These are phyloP conservation scores for Epinephelus coioides DNA, from an alignment of 2,797 vertebrate genomes.

Conservation along the genomic window DNA sequence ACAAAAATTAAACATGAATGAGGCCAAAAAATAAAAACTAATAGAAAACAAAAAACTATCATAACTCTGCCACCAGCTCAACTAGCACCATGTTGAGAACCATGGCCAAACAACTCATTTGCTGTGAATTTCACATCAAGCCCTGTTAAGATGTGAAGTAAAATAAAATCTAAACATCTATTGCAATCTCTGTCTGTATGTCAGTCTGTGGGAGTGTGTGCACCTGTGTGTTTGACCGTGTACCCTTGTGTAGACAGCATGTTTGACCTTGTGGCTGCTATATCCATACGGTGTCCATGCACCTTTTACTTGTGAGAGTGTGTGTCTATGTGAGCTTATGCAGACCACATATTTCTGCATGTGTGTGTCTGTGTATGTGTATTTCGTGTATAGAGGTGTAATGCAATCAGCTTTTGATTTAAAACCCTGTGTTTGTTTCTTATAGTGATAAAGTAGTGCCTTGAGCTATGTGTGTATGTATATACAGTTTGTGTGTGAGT, in stretches of 20 bases:
- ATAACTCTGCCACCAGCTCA: no score
- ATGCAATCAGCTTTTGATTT: slow-evolving; percentile 76
- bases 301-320: slow-evolving; percentile 6
- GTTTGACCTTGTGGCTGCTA: slow-evolving; percentile 28
- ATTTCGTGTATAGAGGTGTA: slow-evolving; percentile 39
- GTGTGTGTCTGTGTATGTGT: slow-evolving; percentile 13
- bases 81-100: no score
- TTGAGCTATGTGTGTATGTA: slow-evolving; percentile 65
- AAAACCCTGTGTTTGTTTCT: slow-evolving; percentile 82
- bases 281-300: not conserved
- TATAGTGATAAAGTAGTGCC: slow-evolving; percentile 83
- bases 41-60: no score
- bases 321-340: slow-evolving; percentile 2
- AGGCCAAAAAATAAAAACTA: no score
- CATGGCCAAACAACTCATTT: no score
- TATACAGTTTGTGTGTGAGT: slow-evolving; percentile 11
- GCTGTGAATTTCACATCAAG: no score
- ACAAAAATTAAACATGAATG: no score
- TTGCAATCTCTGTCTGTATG: no score
- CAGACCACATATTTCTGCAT: not conserved
- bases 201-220: not conserved
- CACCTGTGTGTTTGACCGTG: slow-evolving; percentile 28
- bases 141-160: not conserved
- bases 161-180: not conserved
- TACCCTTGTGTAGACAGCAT: not conserved